phyloP scores from a whole-genome alignment of 2,888 invertebrate species.

The Gymnoscelis rufifasciata region DNA sequence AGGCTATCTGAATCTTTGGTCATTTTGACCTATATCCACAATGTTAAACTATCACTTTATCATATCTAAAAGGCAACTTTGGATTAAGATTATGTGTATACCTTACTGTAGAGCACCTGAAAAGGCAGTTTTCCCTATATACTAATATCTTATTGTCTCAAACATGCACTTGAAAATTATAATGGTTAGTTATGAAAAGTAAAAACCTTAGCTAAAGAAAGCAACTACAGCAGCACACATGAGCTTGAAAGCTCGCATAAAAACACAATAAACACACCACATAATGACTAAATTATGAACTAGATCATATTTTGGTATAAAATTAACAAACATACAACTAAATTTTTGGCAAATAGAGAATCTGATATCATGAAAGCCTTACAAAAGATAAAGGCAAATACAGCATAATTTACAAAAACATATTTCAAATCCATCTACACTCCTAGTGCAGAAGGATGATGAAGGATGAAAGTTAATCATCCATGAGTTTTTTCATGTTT shows the following conservation, averaged over 20 bases:
- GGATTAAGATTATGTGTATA: slow-evolving; percentile 72
- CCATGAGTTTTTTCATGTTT: slow-evolving; percentile 79
- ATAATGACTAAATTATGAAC: slow-evolving; percentile 77
- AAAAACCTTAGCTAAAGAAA: slow-evolving; percentile 55
- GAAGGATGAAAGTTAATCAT: slow-evolving; percentile 35
- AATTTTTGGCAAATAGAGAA: slow-evolving; percentile 78
- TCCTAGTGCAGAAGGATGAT: slow-evolving; percentile 25
- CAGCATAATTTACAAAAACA: slow-evolving; percentile 25
- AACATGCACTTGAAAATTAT: slow-evolving; percentile 64
- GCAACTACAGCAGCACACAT: slow-evolving; percentile 74
- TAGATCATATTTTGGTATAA: slow-evolving; percentile 74
- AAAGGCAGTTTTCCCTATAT: slow-evolving; percentile 62
- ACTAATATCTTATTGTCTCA: slow-evolving; percentile 51
- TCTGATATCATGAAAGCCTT: slow-evolving; percentile 57
- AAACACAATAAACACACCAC: slow-evolving; percentile 70
- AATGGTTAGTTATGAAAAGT: slow-evolving; percentile 32
- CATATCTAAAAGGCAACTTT: slow-evolving; percentile 78
- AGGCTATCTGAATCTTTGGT: slow-evolving; percentile 65
- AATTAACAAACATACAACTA: slow-evolving; percentile 69
- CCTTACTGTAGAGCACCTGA: slow-evolving; percentile 73
- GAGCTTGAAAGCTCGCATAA: slow-evolving; percentile 59
- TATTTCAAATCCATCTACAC: slow-evolving; percentile 30
- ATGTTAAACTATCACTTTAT: slow-evolving; percentile 66
- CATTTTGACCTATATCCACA: slow-evolving; percentile 62
- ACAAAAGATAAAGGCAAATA: slow-evolving; percentile 27